phyloP scores from a whole-genome alignment of 1,140 invertebrate species.

The Idris sp. region DNA sequence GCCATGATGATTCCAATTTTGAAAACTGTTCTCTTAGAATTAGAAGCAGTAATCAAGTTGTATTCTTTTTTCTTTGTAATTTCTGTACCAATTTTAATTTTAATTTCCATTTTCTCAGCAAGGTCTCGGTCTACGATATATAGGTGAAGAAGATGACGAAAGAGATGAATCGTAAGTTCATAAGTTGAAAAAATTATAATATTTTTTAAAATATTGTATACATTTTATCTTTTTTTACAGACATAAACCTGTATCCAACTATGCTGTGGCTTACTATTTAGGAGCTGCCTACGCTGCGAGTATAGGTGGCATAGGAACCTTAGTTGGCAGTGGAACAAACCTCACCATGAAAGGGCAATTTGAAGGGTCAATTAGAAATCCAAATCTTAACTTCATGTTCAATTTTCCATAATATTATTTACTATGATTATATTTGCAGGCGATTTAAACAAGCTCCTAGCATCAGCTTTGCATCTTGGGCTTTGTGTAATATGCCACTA shows the following conservation, averaged over 20 bases:
- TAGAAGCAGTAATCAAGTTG: constrained; percentile 78
- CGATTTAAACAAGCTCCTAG: constrained; percentile 80
- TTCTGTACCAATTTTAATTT: too few species aligned
- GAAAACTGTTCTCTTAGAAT: constrained; percentile 79
- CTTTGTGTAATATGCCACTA: constrained; percentile 79
- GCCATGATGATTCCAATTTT: constrained; percentile 83
- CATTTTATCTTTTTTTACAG: constrained; percentile 57
- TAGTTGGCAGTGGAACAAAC: constrained; percentile 86
- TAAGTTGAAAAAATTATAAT: too few species aligned
- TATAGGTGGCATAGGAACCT: constrained; percentile 84
- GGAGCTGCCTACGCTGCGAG: constrained; percentile 82
- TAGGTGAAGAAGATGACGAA: too few species aligned
- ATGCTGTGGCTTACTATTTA: constrained; percentile 79
- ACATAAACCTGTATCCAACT: constrained; percentile 73
- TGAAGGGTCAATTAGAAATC: constrained; percentile 77
- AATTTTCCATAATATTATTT: background rate
- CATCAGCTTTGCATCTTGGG: constrained; percentile 83
- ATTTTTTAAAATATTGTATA: too few species aligned
- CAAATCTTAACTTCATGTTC: background rate
- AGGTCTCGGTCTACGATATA: too few species aligned
- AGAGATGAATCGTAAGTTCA: too few species aligned
- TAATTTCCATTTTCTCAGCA: too few species aligned
- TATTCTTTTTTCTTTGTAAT: too few species aligned
- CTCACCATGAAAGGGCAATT: constrained; percentile 82
- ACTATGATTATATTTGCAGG: constrained; percentile 57